Evolutionary conservation across 1,140 invertebrate species (phyloP), one percentile per base, ranked within the genome.

Genomic region (Cotesia typhae): DNA sequence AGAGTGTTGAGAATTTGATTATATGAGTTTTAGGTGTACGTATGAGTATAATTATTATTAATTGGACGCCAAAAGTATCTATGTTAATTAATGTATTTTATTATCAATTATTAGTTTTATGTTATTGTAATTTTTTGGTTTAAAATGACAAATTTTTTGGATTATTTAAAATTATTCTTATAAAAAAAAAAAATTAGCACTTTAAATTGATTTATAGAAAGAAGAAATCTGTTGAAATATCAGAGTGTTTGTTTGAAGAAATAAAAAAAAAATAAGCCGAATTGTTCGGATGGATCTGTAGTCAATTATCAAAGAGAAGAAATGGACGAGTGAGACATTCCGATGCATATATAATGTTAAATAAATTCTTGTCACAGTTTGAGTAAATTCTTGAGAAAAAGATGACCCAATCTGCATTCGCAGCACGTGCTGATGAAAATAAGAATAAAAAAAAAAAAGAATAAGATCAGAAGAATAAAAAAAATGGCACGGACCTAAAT

Each of bases 271-370:
- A 17, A 17, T 17, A 17, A 17, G 17, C 17, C 17, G 17, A 17
- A 28, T 28, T 28, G 1, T 28, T 28, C 28, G 28, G 14, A 28
- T 61, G 14, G 4, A 28, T 61, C 28, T 12, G 14, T 66, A 66
- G 38, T 52, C 47, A 66, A 53, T 66, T 66, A 51, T 4, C 14
- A 60, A 60, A 60, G 14, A 7, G 7, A 10, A 66, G 4, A 37
- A 66, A 66, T 66, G 20, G 52, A 20, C 47, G 64, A 28, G 38
- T 38, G 14, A 66, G 47, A 66, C 64, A 66, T 66, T 66, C 64
- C 64, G 64, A 66, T 5, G 38, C 20, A 66, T 66, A 28, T 28
- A 28, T 28, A 28, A 52, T 38, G 47, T 38, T 41, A 66, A 28
- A 66, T 41, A 55, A 20, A 66, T 66, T 66, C 20, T n/a, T 41